phyloP scores from a whole-genome alignment of 2,888 invertebrate genomes.

The Lordiphosa fenestrarum region DNA sequence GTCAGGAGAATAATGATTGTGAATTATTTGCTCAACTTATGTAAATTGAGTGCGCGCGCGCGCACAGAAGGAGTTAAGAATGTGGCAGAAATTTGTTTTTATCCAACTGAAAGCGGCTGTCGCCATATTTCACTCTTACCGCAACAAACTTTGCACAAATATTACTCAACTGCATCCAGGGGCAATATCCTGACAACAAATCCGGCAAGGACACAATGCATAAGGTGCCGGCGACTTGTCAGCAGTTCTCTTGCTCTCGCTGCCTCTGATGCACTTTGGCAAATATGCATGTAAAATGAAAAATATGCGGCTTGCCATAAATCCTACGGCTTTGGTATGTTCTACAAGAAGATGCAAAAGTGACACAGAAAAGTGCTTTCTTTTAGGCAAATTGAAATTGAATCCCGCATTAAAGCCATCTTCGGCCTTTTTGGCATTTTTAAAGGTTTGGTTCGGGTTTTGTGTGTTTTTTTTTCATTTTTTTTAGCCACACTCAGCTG shows the following conservation, averaged over 20 bases:
- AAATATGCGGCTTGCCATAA: slow-evolving; percentile 61
- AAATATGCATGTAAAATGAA: slow-evolving; percentile 50
- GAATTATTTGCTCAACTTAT: slow-evolving; percentile 47
- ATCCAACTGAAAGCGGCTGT: slow-evolving; percentile 26
- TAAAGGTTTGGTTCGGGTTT: slow-evolving; percentile 19
- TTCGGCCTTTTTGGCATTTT: slow-evolving; percentile 21
- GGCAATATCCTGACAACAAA: slow-evolving; percentile 71
- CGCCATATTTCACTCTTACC: slow-evolving; percentile 74
- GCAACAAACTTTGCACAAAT: slow-evolving; percentile 67
- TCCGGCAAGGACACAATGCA: slow-evolving; percentile 56
- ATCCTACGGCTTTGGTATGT: slow-evolving; percentile 56
- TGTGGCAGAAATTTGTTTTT: slow-evolving; percentile 22
- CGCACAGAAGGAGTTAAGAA: slow-evolving; percentile 31
- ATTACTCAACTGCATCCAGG: slow-evolving; percentile 56
- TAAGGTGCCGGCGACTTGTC: slow-evolving; percentile 67
- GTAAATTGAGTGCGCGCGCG: slow-evolving; percentile 50
- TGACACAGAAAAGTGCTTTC: slow-evolving; percentile 11
- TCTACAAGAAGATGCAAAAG: slow-evolving; percentile 12
- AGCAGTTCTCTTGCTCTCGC: slow-evolving; percentile 26
- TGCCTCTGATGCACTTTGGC: slow-evolving; percentile 6
- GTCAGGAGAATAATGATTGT: slow-evolving; percentile 30
- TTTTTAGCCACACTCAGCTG: slow-evolving; percentile 50
- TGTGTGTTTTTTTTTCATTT: slow-evolving; percentile 20
- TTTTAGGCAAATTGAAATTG: slow-evolving; percentile 49
- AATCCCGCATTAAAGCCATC: slow-evolving; percentile 8